A percentile compares a stretch with the other conserved stretches of the same genome.
Conservation (phyloP, 2,797 vertebrate genomes). For the Falco naumanni region DNA sequence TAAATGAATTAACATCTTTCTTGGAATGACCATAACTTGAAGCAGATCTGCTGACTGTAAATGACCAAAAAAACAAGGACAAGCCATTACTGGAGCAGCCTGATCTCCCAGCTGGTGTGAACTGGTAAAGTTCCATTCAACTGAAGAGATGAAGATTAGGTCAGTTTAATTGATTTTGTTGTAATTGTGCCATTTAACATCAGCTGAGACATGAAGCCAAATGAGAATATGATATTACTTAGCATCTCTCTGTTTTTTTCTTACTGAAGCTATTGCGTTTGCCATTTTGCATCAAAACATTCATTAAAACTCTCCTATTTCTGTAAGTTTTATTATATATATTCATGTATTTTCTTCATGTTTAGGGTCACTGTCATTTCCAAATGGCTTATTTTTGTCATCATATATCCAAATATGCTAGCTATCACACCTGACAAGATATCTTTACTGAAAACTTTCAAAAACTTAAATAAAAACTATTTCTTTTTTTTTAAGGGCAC, state of each 20-base stretch:
- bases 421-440: background rate
- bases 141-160: constrained; percentile 4
- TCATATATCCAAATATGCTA: background rate
- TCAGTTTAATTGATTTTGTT: constrained; percentile 19
- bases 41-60: background rate
- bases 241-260: background rate
- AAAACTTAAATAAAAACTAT: background rate
- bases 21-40: background rate
- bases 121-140: background rate
- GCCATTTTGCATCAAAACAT: background rate
- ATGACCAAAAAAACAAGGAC: background rate
- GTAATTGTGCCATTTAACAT: constrained; percentile 5
- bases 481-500: background rate
- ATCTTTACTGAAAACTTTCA: background rate
- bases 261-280: background rate
- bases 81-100: background rate
- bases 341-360: background rate
- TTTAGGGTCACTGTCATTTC: background rate
- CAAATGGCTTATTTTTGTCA: background rate
- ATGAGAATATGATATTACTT: background rate
- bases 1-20: background rate
- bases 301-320: background rate
- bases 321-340: background rate
- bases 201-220: background rate
- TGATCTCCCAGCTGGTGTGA: background rate